These are phyloP conservation scores for Microplitis demolitor DNA, from an alignment of 1,140 invertebrate species.

Conservation along the genomic window DNA sequence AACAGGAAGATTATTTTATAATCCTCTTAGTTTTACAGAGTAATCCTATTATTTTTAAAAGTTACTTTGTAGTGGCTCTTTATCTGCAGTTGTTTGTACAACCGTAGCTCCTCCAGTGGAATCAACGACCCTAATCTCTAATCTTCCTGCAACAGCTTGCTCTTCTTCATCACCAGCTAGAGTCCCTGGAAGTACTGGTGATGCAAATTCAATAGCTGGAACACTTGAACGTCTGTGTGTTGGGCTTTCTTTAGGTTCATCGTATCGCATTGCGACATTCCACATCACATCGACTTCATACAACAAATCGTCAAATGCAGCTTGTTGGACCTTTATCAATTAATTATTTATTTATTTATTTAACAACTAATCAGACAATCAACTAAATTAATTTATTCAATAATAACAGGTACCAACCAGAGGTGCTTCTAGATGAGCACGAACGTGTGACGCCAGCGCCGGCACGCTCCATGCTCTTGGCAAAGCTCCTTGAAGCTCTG, in stretches of 20 bases:
- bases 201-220: conserved; percentile 46
- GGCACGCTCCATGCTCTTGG: conserved; percentile 80
- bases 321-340: conserved; percentile 72
- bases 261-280: conserved; percentile 68
- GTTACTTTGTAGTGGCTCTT: conserved; percentile 55
- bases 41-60: background rate
- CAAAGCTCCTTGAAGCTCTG: conserved; percentile 68
- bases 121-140: conserved; percentile 80
- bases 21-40: background rate
- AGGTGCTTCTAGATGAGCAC: conserved; percentile 67
- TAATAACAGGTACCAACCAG: conserved; percentile 50
- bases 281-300: conserved; percentile 85
- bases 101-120: conserved; percentile 58
- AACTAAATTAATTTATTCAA: background rate
- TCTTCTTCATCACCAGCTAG: conserved; percentile 57
- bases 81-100: conserved; percentile 58
- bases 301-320: conserved; percentile 80
- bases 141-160: conserved; percentile 73
- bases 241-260: conserved; percentile 40
- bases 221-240: conserved; percentile 47
- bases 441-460: conserved; percentile 60
- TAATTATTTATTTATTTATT: background rate
- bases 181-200: conserved; percentile 35
- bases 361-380: background rate
- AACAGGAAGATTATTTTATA: background rate